These are phyloP conservation scores for Corydoras maculifer DNA, from an alignment of 2,113 vertebrate species.

Conservation along the genomic window DNA sequence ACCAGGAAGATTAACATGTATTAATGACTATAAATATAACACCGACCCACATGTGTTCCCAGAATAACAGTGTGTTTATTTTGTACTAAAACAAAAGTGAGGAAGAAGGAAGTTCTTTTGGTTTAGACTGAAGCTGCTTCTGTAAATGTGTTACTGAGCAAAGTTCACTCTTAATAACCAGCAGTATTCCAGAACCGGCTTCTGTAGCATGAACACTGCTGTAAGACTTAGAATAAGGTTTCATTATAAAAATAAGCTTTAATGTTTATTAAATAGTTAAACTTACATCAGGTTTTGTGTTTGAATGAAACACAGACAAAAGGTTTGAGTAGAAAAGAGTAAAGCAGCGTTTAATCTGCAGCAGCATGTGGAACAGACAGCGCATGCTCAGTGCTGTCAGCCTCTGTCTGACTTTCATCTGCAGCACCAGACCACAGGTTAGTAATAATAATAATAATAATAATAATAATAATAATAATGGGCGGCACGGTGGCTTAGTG, in stretches of 20 bases:
- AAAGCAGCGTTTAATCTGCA: neutral
- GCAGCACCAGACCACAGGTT: conserved; percentile 19
- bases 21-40: neutral
- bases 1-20: too few species aligned
- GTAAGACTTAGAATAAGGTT: too few species aligned
- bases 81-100: neutral
- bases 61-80: neutral
- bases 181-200: conserved; percentile 25
- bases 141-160: conserved; percentile 25
- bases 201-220: neutral
- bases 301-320: too few species aligned
- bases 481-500: too few species aligned
- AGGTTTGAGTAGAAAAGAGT: too few species aligned
- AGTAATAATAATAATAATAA: neutral
- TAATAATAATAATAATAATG: neutral
- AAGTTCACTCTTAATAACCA: conserved; percentile 34
- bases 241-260: too few species aligned
- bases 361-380: conserved; percentile 13
- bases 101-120: neutral
- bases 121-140: neutral
- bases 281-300: too few species aligned
- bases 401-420: neutral
- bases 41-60: neutral
- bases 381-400: neutral
- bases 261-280: too few species aligned